Evolutionary conservation across 2,888 invertebrate genomes (phyloP).

Genomic region (Drosophila mettleri): DNA sequence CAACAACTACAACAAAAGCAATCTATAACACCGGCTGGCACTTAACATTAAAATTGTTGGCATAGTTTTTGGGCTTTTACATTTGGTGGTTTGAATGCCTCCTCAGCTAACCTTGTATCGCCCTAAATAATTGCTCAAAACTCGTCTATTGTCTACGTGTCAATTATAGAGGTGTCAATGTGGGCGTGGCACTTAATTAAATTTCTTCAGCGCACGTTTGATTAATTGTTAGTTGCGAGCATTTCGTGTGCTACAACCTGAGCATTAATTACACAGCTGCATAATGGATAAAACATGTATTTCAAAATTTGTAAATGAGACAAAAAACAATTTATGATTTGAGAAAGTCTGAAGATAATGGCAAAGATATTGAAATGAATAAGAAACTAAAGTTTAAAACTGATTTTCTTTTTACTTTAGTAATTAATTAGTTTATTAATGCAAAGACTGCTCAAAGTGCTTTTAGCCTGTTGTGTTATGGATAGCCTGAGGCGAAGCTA

Average conservation of each 20-base stretch:
- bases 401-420: neutral
- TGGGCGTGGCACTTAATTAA: conserved; percentile 61
- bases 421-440: neutral
- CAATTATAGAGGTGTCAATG: conserved; percentile 50
- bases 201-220: conserved; percentile 52
- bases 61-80: conserved; percentile 65
- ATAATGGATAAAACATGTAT: conserved; percentile 9
- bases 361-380: neutral
- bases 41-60: conserved; percentile 77
- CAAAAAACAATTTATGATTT: neutral
- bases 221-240: conserved; percentile 46
- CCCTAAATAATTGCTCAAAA: conserved; percentile 33
- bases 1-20: conserved; percentile 30
- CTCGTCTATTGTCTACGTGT: conserved; percentile 30
- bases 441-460: neutral
- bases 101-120: neutral
- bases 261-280: conserved; percentile 4
- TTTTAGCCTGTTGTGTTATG: neutral
- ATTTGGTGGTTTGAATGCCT: conserved; percentile 5
- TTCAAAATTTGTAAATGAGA: neutral
- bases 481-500: neutral
- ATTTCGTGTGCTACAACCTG: conserved; percentile 10
- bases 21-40: conserved; percentile 58
- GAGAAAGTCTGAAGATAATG: neutral
- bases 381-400: too few species aligned